Percentiles rank a stretch among this genome's conserved stretches.
Evolutionary conservation across 1,140 invertebrate genomes (phyloP).

Genomic region (Dreissena rostriformis): DNA sequence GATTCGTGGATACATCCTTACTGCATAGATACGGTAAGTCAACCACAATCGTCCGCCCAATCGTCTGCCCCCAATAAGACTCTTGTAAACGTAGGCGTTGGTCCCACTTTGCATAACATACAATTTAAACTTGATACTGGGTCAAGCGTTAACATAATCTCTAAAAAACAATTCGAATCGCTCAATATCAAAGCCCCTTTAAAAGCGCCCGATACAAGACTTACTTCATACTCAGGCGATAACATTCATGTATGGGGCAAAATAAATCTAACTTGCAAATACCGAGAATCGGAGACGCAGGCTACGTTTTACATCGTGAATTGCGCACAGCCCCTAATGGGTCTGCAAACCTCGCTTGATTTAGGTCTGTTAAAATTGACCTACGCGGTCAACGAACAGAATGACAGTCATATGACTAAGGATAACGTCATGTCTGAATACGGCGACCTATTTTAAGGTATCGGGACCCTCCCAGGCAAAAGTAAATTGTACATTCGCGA

Average conservation of each 20-base stretch:
- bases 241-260: slow-evolving; percentile 2
- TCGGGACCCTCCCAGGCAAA: slow-evolving; percentile 39
- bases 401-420: neutral
- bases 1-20: neutral
- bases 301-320: neutral
- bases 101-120: neutral
- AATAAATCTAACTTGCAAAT: neutral
- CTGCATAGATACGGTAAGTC: neutral
- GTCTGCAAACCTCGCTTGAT: neutral
- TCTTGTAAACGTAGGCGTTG: neutral
- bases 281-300: neutral
- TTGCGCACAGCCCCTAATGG: neutral
- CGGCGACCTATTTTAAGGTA: slow-evolving; percentile 35
- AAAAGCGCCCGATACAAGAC: neutral
- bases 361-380: slow-evolving; percentile 5
- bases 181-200: neutral
- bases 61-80: neutral
- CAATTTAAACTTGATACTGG: neutral
- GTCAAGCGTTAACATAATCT: neutral
- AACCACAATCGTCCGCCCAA: neutral
- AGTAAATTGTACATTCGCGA: slow-evolving; percentile 29
- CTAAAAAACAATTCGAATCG: neutral
- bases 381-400: neutral
- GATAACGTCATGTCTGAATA: slow-evolving; percentile 10
- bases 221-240: neutral